Percentiles rank a stretch among this genome's conserved stretches.
phyloP scores from a whole-genome alignment of 2,888 invertebrate genomes.

The Nyleta sp. region DNA sequence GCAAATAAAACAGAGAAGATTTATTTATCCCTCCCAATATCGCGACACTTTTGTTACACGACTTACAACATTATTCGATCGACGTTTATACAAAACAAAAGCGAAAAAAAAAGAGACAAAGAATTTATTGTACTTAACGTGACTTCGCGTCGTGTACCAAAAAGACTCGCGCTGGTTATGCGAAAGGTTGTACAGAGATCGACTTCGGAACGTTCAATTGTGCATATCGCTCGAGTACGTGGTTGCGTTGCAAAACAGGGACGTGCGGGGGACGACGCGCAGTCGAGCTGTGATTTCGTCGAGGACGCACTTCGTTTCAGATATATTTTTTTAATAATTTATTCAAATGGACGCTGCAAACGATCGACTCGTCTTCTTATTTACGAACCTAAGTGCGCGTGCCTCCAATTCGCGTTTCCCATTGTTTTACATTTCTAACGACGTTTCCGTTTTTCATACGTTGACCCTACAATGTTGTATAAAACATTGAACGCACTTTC shows the following conservation, averaged over 20 bases:
- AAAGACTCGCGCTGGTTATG: conserved; percentile 21
- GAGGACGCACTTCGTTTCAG: background rate
- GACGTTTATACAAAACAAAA: too few relatives aligned
- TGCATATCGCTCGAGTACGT: conserved; percentile 38
- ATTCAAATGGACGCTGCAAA: conserved; percentile 45
- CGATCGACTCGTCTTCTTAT: conserved; percentile 18
- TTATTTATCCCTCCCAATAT: too few relatives aligned
- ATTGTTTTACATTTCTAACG: too few relatives aligned
- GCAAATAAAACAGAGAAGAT: too few relatives aligned
- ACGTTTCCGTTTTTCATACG: too few relatives aligned
- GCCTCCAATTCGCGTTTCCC: too few relatives aligned
- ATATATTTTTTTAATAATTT: conserved; percentile 48
- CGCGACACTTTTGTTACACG: too few relatives aligned
- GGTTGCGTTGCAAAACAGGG: conserved; percentile 25
- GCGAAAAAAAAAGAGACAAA: too few relatives aligned
- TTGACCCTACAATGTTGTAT: too few relatives aligned
- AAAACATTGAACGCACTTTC: too few relatives aligned
- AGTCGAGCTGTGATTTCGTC: conserved; percentile 30
- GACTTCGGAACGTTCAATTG: too few relatives aligned
- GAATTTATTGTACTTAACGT: background rate
- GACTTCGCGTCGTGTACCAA: background rate
- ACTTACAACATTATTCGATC: too few relatives aligned
- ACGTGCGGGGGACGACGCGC: conserved; percentile 47
- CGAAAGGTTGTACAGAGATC: conserved; percentile 42
- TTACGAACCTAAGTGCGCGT: conserved; percentile 7